These are phyloP conservation scores for Sylvietta virens DNA, from an alignment of 2,113 vertebrate species.

Conservation along the genomic window DNA sequence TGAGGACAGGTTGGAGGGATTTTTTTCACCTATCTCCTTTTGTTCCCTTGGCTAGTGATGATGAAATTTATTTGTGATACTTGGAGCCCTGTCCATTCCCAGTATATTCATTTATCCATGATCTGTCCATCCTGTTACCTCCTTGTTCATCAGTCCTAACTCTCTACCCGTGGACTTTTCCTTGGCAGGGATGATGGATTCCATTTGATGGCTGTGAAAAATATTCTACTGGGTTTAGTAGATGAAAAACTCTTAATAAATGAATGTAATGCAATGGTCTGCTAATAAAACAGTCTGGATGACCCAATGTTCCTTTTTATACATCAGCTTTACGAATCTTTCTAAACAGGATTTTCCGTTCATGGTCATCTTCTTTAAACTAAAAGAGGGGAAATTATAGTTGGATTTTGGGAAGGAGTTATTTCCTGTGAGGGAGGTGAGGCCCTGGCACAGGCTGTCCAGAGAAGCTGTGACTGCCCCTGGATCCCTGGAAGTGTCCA, in stretches of 20 bases:
- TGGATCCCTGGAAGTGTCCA: not conserved
- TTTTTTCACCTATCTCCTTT: not conserved
- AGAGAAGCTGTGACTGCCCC: not conserved
- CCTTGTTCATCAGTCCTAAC: not conserved
- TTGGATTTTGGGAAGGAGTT: not conserved
- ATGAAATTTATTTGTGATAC: not conserved
- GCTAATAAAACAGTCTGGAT: not conserved
- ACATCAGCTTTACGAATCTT: not conserved
- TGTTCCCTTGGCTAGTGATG: not conserved
- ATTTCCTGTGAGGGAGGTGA: accelerated
- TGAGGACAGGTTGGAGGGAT: not conserved
- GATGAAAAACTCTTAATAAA: not conserved
- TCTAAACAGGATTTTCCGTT: not conserved
- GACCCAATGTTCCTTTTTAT: not conserved
- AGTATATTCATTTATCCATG: accelerated
- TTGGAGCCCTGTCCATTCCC: not conserved
- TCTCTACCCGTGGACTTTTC: not conserved
- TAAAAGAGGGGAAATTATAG: not conserved
- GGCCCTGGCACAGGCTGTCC: not conserved
- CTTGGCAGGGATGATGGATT: not conserved
- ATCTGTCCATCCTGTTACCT: not conserved
- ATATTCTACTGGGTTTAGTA: not conserved
- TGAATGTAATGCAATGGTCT: not conserved
- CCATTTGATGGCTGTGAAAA: not conserved
- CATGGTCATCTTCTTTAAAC: not conserved